Evolutionary conservation across 2,888 invertebrate genomes (phyloP).

Genomic region (Scaptomyza reducta): DNA sequence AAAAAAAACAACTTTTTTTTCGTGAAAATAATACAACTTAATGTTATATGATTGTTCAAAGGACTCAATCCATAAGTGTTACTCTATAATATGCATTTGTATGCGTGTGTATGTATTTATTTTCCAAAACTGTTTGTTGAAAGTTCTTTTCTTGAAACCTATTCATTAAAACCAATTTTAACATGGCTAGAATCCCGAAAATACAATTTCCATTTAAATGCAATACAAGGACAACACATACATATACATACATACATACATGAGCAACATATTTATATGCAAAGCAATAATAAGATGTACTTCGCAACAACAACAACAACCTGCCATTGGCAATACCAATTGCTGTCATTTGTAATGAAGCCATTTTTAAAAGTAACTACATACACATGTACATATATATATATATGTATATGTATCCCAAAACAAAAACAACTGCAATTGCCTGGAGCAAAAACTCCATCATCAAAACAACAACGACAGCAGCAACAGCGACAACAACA

Average conservation of each 20-base stretch:
- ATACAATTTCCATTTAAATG: conserved; percentile 1
- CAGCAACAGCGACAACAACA: conserved; percentile 1
- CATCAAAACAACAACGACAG: conserved; percentile 24
- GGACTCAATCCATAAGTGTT: too few species aligned
- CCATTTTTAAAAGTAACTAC: conserved; percentile 61
- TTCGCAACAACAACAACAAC: conserved; percentile 15
- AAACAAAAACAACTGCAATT: conserved; percentile 19
- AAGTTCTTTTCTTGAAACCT: too few species aligned
- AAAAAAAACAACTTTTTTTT: too few species aligned
- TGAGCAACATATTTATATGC: background rate
- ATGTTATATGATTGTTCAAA: too few species aligned
- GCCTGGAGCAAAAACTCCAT: conserved; percentile 39
- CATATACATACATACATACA: background rate
- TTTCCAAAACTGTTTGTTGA: too few species aligned
- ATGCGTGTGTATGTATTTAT: too few species aligned
- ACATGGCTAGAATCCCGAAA: background rate
- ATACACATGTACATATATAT: conserved; percentile 16
- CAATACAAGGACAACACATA: background rate
- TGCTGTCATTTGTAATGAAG: conserved; percentile 64
- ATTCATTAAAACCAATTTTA: too few species aligned
- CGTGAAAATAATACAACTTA: too few species aligned
- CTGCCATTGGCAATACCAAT: conserved; percentile 31
- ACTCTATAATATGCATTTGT: too few species aligned
- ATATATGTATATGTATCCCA: conserved; percentile 1
- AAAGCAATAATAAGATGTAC: conserved; percentile 33